Evolutionary conservation across 2,888 invertebrate species (phyloP).

Genomic region (Meiosimyza platycephala): DNA sequence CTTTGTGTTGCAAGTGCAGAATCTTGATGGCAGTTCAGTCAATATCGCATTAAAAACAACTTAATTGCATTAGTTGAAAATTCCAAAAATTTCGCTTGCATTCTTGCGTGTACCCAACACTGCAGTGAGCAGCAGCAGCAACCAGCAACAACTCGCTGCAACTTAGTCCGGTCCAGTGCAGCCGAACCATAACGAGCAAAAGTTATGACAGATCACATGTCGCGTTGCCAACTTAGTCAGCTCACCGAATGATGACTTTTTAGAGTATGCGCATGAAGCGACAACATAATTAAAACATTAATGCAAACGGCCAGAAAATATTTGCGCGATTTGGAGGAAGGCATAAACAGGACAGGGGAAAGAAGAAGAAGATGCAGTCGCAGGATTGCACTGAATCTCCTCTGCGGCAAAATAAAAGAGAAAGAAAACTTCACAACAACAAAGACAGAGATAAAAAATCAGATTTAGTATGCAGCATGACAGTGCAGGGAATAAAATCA

Average conservation of each 20-base stretch:
- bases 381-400: neutral
- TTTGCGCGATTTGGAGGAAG: no score
- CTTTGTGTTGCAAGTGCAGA: no score
- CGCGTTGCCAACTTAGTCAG: conserved; percentile 44
- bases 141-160: conserved; percentile 21
- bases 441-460: no score
- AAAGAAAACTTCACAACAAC: neutral
- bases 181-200: conserved; percentile 48
- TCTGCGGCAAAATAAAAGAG: neutral
- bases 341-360: no score
- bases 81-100: conserved; percentile 29
- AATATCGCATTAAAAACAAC: neutral
- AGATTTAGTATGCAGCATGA: conserved; percentile 19
- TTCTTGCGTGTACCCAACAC: conserved; percentile 13
- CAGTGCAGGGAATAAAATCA: conserved; percentile 15
- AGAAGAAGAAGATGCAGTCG: neutral
- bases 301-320: neutral
- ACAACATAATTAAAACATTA: conserved; percentile 55
- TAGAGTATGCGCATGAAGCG: conserved; percentile 43
- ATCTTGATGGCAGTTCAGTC: no score
- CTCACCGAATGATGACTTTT: conserved; percentile 21
- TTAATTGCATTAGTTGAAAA: conserved; percentile 33
- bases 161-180: conserved; percentile 27
- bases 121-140: neutral
- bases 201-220: conserved; percentile 55